These are phyloP conservation scores for Ormyrus labotus DNA, from an alignment of 2,888 invertebrate species.

Conservation along the genomic window DNA sequence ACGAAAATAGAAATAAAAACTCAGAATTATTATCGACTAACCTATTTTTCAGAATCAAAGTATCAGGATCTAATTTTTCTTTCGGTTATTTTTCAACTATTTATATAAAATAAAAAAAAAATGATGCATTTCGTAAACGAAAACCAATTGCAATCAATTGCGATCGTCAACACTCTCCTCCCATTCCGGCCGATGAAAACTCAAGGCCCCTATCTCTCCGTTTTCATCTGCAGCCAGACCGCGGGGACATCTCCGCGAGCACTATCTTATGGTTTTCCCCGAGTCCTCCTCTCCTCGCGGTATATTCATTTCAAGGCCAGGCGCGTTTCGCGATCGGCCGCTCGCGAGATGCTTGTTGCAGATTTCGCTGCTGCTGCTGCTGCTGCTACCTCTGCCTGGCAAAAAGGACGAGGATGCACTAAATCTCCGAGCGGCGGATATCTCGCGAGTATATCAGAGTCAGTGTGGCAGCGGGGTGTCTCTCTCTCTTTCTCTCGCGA, in stretches of 20 bases:
- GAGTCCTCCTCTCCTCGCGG: background rate
- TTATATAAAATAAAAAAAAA: too few relatives aligned
- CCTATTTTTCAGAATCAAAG: too few relatives aligned
- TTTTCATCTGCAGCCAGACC: too few relatives aligned
- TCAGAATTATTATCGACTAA: too few relatives aligned
- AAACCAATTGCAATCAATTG: too few relatives aligned
- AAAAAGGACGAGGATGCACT: conserved; percentile 70
- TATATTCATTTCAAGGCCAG: conserved; percentile 30
- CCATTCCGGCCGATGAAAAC: too few relatives aligned
- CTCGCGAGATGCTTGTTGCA: conserved; percentile 70
- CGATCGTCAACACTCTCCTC: too few relatives aligned
- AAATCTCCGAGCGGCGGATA: conserved; percentile 71
- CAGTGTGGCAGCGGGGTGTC: conserved; percentile 74
- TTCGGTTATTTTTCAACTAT: too few relatives aligned
- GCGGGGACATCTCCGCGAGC: too few relatives aligned
- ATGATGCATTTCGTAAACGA: too few relatives aligned
- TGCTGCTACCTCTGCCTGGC: conserved; percentile 53
- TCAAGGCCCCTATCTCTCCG: background rate
- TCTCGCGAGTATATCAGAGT: conserved; percentile 74
- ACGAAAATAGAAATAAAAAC: too few relatives aligned
- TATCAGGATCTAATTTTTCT: too few relatives aligned
- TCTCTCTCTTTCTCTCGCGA: conserved; percentile 56
- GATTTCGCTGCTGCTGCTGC: conserved; percentile 65
- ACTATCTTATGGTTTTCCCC: conserved; percentile 1
- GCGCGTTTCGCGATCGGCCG: conserved; percentile 17